These are phyloP conservation scores for Bactericera cockerelli DNA, from an alignment of 1,140 invertebrate species.

Conservation along the genomic window DNA sequence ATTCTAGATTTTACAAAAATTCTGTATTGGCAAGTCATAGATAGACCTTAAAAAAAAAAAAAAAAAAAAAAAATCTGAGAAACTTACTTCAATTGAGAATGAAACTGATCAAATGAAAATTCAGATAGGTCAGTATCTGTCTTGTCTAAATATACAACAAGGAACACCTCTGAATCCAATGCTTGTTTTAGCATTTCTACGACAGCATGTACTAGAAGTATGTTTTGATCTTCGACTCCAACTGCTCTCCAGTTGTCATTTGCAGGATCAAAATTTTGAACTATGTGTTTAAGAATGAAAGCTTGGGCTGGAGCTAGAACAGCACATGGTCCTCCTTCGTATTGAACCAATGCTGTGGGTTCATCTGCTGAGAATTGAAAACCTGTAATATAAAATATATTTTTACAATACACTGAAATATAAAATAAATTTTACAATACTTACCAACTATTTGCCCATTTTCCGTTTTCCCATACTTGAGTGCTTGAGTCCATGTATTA, in stretches of 20 bases:
- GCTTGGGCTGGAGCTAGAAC: constrained; percentile 85
- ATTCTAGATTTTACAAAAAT: too few species aligned
- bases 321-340: constrained; percentile 82
- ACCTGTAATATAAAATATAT: constrained; percentile 36
- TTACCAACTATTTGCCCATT: neutral
- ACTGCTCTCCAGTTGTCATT: neutral
- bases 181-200: constrained; percentile 43
- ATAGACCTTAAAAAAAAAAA: too few species aligned
- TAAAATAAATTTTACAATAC: neutral
- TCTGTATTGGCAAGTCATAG: too few species aligned
- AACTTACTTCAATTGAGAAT: constrained; percentile 33
- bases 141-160: neutral
- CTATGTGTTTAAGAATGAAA: constrained; percentile 56
- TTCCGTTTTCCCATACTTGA: too few species aligned
- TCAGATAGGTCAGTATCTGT: neutral
- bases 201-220: constrained; percentile 53
- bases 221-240: constrained; percentile 41
- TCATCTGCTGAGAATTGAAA: constrained; percentile 77
- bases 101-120: constrained; percentile 35
- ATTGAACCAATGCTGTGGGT: constrained; percentile 75
- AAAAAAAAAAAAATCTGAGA: constrained; percentile 10
- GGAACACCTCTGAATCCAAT: constrained; percentile 29
- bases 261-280: constrained; percentile 11
- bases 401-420: constrained; percentile 4
- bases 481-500: too few species aligned